Evolutionary conservation across 2,888 invertebrate genomes (phyloP).

Genomic region (Cynaeus angustus): DNA sequence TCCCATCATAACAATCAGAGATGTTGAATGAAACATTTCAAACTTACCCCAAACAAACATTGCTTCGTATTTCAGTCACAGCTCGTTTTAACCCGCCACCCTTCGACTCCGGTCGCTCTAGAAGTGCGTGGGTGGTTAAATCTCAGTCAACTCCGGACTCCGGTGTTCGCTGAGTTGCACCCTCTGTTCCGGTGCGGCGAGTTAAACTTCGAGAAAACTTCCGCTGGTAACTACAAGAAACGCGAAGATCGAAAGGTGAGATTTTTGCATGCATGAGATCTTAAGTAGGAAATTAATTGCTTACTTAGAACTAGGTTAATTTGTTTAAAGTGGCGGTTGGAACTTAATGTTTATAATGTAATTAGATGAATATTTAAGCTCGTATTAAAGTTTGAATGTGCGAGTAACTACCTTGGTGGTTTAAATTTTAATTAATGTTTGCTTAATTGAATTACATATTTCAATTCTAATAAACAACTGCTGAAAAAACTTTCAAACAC

Average conservation of each 20-base stretch:
- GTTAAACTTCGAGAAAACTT: conserved; percentile 14
- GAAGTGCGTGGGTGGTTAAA: conserved; percentile 43
- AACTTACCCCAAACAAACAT: conserved; percentile 38
- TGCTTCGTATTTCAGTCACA: conserved; percentile 14
- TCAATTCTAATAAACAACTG: no score
- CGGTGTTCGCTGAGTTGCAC: conserved; percentile 37
- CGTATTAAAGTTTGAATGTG: no score
- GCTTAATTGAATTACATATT: no score
- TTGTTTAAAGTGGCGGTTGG: neutral
- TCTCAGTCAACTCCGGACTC: conserved; percentile 48
- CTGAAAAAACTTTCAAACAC: no score
- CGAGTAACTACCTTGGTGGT: no score
- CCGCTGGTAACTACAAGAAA: neutral
- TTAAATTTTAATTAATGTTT: no score
- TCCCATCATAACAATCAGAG: no score
- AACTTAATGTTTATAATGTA: no score
- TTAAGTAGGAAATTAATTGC: neutral
- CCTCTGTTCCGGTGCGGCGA: conserved; percentile 35
- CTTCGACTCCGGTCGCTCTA: conserved; percentile 32
- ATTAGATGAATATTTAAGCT: no score
- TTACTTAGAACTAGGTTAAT: neutral
- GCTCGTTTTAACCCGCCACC: conserved; percentile 12
- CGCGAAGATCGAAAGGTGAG: neutral
- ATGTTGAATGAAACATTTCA: neutral
- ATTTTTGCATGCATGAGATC: neutral